These are phyloP conservation scores for Diarsia brunnea DNA, from an alignment of 2,888 invertebrate genomes.

Conservation along the genomic window DNA sequence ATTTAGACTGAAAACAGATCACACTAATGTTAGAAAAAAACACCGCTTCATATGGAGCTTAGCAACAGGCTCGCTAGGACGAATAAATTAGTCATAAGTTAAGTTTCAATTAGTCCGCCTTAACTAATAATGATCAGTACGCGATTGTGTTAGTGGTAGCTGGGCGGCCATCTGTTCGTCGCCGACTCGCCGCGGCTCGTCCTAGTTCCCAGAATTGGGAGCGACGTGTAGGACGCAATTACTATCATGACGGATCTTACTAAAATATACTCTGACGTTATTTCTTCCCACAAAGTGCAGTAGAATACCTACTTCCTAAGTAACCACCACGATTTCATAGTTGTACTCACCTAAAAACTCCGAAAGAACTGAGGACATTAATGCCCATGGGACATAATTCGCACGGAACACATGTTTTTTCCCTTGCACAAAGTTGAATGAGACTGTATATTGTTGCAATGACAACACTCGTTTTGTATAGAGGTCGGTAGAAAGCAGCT, in stretches of 20 bases:
- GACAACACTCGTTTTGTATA: conserved; percentile 13
- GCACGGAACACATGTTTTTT: neutral
- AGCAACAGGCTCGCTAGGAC: conserved; percentile 10
- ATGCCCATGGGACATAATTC: neutral
- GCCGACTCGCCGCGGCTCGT: conserved; percentile 36
- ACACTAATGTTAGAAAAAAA: neutral
- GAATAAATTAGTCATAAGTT: conserved; percentile 16
- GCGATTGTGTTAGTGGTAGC: conserved; percentile 23
- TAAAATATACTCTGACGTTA: conserved; percentile 49
- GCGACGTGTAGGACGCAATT: conserved; percentile 60
- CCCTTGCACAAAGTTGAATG: neutral
- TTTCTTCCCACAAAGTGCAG: conserved; percentile 19
- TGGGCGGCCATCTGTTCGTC: conserved; percentile 51
- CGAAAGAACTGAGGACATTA: neutral
- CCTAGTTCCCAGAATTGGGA: conserved; percentile 57
- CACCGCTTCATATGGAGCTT: neutral
- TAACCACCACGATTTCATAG: neutral
- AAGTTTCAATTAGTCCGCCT: conserved; percentile 7
- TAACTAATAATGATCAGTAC: conserved; percentile 25
- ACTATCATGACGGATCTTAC: conserved; percentile 48
- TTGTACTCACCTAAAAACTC: neutral
- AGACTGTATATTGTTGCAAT: neutral
- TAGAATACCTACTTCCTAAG: neutral
- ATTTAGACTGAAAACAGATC: conserved; percentile 11
- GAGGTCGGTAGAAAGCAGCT: conserved; percentile 24